Evolutionary conservation across 2,113 vertebrate species (phyloP).

Genomic region (Phyllopteryx taeniolatus): DNA sequence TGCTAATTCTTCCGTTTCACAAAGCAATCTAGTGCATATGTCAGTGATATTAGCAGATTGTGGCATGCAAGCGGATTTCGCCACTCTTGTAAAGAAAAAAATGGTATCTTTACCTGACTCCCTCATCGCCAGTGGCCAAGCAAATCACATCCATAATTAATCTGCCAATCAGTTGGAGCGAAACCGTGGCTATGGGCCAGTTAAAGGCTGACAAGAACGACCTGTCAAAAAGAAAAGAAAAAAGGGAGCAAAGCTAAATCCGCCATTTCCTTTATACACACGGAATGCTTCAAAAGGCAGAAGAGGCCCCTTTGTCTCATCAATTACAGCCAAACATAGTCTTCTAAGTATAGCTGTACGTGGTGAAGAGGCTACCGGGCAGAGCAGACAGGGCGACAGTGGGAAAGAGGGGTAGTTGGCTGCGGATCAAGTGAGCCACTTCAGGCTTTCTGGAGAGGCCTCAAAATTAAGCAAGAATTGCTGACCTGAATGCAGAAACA

Average conservation of each 20-base stretch:
- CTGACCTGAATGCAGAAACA: slow-evolving; percentile 41
- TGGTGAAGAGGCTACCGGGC: slow-evolving; percentile 23
- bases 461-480: slow-evolving; percentile 35
- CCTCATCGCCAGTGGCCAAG: slow-evolving; percentile 56
- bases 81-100: slow-evolving; percentile 42
- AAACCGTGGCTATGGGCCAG: slow-evolving; percentile 59
- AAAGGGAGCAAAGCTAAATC: background rate
- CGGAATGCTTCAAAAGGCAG: slow-evolving; percentile 44
- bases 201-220: slow-evolving; percentile 48
- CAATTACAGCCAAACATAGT: slow-evolving; percentile 42
- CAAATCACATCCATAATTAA: slow-evolving; percentile 72
- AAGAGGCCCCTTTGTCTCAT: slow-evolving; percentile 47
- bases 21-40: slow-evolving; percentile 19
- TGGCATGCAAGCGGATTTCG: slow-evolving; percentile 30
- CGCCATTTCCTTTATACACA: slow-evolving; percentile 42
- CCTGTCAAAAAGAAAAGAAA: slow-evolving; percentile 46
- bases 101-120: slow-evolving; percentile 50
- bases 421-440: slow-evolving; percentile 48
- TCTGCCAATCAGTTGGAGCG: slow-evolving; percentile 70
- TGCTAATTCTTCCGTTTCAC: slow-evolving; percentile 8
- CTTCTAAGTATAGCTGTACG: slow-evolving; percentile 25
- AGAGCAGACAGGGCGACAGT: slow-evolving; percentile 17
- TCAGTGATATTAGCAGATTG: slow-evolving; percentile 28
- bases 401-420: slow-evolving; percentile 36
- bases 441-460: slow-evolving; percentile 47